Evolutionary conservation across 2,113 vertebrate genomes (phyloP).

Genomic region (Neolamprologus hecqui): DNA sequence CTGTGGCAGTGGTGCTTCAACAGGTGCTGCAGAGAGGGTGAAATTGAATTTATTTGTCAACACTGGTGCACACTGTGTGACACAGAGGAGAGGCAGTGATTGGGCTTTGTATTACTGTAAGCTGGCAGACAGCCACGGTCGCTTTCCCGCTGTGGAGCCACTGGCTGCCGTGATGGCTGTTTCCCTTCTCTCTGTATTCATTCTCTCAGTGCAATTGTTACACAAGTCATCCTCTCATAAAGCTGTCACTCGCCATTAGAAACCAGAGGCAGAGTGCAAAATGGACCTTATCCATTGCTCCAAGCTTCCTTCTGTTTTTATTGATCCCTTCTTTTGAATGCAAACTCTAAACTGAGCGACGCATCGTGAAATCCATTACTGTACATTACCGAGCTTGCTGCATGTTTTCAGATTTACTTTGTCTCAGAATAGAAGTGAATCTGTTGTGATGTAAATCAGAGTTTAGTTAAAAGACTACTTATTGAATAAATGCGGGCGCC

Average conservation of each 20-base stretch:
- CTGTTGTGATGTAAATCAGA: not conserved
- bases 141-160: not conserved
- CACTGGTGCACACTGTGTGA: not conserved
- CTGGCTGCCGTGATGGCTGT: not conserved
- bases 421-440: not conserved
- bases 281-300: not conserved
- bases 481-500: not conserved
- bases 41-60: slow-evolving; percentile 51
- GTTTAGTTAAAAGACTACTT: not conserved
- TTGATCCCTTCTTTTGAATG: not conserved
- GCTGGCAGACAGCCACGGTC: slow-evolving; percentile 26
- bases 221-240: slow-evolving; percentile 20
- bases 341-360: not conserved
- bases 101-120: slow-evolving; percentile 1
- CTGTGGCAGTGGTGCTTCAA: slow-evolving; percentile 33
- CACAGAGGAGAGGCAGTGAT: not conserved
- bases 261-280: not conserved
- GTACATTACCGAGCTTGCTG: not conserved
- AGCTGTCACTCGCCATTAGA: slow-evolving; percentile 4
- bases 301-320: not conserved
- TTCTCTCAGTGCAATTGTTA: not conserved
- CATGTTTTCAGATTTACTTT: not conserved
- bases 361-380: not conserved
- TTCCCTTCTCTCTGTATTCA: slow-evolving; percentile 1
- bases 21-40: slow-evolving; percentile 34